A percentile compares a stretch with the other conserved stretches of the same genome.
Evolutionary conservation across 2,113 vertebrate species (phyloP).

Genomic region (Aldabrachelys gigantea): DNA sequence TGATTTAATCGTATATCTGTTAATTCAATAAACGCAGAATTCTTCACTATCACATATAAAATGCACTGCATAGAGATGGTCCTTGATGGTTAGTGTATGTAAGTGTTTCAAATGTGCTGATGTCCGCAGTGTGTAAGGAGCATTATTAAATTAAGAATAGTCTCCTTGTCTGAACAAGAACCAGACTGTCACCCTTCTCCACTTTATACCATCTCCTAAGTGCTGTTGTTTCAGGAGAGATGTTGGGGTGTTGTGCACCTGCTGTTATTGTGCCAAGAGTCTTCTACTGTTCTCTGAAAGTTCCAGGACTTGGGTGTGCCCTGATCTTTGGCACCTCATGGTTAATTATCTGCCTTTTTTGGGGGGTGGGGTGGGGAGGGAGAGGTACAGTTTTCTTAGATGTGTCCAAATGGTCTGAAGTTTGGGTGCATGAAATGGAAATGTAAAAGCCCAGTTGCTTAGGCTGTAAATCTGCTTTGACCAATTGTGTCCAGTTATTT

Average conservation of each 20-base stretch:
- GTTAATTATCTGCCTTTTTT: neutral
- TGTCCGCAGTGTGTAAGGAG: neutral
- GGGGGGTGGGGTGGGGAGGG: too few relatives aligned
- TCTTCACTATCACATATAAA: neutral
- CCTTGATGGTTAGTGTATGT: neutral
- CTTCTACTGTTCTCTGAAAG: neutral
- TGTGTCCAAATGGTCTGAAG: neutral
- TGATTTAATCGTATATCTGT: neutral
- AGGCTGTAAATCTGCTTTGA: neutral
- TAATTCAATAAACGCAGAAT: neutral
- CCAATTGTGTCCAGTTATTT: neutral
- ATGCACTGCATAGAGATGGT: neutral
- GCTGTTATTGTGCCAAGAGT: neutral
- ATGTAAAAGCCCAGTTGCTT: neutral
- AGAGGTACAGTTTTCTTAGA: neutral
- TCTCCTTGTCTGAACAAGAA: neutral
- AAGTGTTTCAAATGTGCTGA: neutral
- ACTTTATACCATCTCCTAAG: neutral
- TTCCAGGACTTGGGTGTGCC: neutral
- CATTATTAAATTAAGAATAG: neutral
- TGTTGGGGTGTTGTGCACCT: neutral
- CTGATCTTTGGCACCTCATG: neutral
- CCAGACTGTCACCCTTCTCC: neutral
- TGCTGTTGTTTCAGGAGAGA: neutral
- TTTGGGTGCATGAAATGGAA: neutral